Evolutionary conservation across 2,797 vertebrate genomes (phyloP).

Genomic region (Parauchenoglanis ngamensis): DNA sequence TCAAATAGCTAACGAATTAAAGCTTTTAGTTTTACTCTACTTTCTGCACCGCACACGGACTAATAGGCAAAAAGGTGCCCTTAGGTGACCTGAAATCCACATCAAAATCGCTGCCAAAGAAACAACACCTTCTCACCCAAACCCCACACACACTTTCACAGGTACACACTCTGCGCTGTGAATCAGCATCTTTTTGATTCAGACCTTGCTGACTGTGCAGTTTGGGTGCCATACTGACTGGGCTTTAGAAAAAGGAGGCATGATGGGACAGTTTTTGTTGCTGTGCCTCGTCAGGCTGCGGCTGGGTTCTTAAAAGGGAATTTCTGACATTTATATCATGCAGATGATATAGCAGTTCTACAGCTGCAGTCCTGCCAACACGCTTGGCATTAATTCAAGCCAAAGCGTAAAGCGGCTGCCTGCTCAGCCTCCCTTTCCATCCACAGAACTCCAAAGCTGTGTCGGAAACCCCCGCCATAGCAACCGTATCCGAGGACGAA

Average conservation of each 20-base stretch:
- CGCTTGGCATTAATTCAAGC: not conserved
- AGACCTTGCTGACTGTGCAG: not conserved
- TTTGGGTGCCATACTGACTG: not conserved
- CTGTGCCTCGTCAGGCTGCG: not conserved
- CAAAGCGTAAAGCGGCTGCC: constrained; percentile 7
- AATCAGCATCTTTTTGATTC: not conserved
- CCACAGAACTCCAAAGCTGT: constrained; percentile 85
- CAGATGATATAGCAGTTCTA: not conserved
- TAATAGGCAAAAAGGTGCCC: not conserved
- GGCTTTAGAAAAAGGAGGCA: not conserved
- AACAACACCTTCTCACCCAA: not conserved
- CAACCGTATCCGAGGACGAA: constrained; percentile 89
- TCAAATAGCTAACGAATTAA: not conserved
- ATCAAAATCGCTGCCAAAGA: not conserved
- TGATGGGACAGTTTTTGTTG: not conserved
- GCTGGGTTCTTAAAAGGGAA: not conserved
- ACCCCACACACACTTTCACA: not conserved
- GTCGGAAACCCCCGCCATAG: constrained; percentile 87
- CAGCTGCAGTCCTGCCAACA: not conserved
- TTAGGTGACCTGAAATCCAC: not conserved
- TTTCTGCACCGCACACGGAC: not conserved
- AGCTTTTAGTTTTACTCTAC: not conserved
- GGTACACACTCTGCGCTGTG: not conserved
- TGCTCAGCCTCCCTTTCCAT: constrained; percentile 45
- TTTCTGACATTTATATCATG: not conserved